Evolutionary conservation across 2,797 vertebrate genomes (phyloP).

Genomic region (Geotrypetes seraphini): DNA sequence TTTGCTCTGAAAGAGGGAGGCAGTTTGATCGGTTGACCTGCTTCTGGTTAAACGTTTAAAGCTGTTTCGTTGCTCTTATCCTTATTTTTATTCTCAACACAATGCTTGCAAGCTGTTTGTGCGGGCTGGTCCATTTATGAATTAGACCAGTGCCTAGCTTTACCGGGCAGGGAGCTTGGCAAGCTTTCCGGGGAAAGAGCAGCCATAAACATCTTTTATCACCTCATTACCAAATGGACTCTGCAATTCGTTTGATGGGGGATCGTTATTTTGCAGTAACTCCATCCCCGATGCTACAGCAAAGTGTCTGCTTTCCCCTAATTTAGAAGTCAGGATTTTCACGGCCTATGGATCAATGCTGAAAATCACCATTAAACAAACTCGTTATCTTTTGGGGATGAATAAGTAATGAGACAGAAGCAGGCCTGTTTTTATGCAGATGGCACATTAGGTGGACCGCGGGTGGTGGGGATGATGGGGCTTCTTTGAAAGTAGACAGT

Average conservation of each 20-base stretch:
- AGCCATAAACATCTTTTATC: neutral
- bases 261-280: slow-evolving; percentile 8
- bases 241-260: neutral
- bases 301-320: neutral
- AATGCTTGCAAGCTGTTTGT: neutral
- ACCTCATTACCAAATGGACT: neutral
- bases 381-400: slow-evolving; percentile 31
- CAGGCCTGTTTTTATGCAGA: slow-evolving; percentile 24
- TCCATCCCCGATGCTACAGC: slow-evolving; percentile 3
- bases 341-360: slow-evolving; percentile 19
- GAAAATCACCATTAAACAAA: slow-evolving; percentile 25
- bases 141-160: neutral
- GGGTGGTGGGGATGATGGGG: slow-evolving; percentile 10
- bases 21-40: no score
- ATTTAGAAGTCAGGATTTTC: neutral
- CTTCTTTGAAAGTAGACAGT: slow-evolving; percentile 19
- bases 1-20: no score
- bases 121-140: neutral
- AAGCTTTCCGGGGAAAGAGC: slow-evolving; percentile 10
- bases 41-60: no score
- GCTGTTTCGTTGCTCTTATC: no score
- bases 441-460: slow-evolving; percentile 14
- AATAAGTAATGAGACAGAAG: slow-evolving; percentile 20
- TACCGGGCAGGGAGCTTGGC: neutral
- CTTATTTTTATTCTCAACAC: no score